A percentile compares a stretch with the other conserved stretches of the same genome.
phyloP scores from a whole-genome alignment of 2,888 invertebrate genomes.

The Phaedon cochleariae region DNA sequence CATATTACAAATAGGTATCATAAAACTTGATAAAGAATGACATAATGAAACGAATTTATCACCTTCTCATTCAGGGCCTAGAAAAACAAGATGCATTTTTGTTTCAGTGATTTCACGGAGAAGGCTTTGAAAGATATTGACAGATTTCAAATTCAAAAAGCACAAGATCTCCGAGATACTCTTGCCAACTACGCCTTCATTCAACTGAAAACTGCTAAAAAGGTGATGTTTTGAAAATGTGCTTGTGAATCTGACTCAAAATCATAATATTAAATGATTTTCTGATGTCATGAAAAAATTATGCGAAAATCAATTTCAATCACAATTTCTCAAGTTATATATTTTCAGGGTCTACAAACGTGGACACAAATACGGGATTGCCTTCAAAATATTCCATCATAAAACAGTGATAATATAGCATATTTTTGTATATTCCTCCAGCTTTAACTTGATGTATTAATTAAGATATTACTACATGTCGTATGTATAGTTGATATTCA shows the following conservation, averaged over 20 bases:
- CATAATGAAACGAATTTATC: too few relatives aligned
- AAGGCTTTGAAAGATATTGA: constrained; percentile 75
- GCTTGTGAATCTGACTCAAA: too few relatives aligned
- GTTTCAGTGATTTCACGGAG: constrained; percentile 72
- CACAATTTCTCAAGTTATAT: constrained; percentile 30
- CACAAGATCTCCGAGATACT: constrained; percentile 75
- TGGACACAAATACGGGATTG: constrained; percentile 81
- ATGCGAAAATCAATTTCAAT: not conserved
- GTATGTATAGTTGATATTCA: not conserved
- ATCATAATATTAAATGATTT: too few relatives aligned
- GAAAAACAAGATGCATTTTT: too few relatives aligned
- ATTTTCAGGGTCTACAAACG: constrained; percentile 74
- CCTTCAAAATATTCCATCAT: constrained; percentile 74
- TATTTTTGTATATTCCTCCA: constrained; percentile 2
- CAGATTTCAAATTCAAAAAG: constrained; percentile 77
- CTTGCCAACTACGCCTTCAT: constrained; percentile 73
- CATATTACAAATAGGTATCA: too few relatives aligned
- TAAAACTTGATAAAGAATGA: too few relatives aligned
- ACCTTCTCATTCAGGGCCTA: too few relatives aligned
- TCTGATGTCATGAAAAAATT: too few relatives aligned
- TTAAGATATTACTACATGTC: not conserved
- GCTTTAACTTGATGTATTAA: not conserved
- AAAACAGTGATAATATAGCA: not conserved
- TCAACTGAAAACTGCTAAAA: constrained; percentile 78
- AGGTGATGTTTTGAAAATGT: constrained; percentile 64